Evolutionary conservation across 2,888 invertebrate genomes (phyloP), one percentile per base, ranked within the genome.

Genomic region (Agrochola litura): DNA sequence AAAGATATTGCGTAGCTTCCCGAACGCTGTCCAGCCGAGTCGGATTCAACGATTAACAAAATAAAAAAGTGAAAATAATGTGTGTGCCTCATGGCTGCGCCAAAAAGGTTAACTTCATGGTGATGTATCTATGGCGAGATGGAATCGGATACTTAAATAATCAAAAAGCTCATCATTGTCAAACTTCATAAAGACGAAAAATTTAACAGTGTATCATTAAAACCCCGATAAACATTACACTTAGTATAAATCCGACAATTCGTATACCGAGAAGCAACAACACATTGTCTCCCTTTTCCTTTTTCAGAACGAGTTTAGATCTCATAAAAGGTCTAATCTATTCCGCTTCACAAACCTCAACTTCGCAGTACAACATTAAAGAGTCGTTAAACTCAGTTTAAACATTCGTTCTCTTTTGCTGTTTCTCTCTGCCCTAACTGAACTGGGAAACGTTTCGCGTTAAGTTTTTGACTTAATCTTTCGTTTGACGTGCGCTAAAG

Each of bases 351-450:
- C 83, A 86, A 83, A 88, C 84, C 81, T 76, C 76, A 80, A 79
- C 67, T 83, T 80, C 73, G 54, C 81, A 68, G 84, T 84, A 90
- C 90, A 89, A 91, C 91, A 91, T 91, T 91, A 91, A 91, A 91
- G 87, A 90, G 90, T 91, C 91, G 91, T 91, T 91, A 91, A 89
- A 87, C 82, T 83, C 81, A 86, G 90, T 90, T 91, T 87, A 88
- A 89, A 84, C 88, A 82, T 88, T 87, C 89, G 89, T 86, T 88
- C 86, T 88, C 85, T 88, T 89, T 88, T 86, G 82, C 87, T 81
- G 82, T 83, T 82, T 86, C 84, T 89, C 89, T 86, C 83, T 81
- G 67, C 83, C 72, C 52, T 30, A 66, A 66, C 82, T 83, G 69
- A 84, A 80, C 79, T 79, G 81, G 73, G 69, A 83, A 87, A 82